phyloP scores from a whole-genome alignment of 2,888 invertebrate genomes.

The Hipparchia sbordonii region DNA sequence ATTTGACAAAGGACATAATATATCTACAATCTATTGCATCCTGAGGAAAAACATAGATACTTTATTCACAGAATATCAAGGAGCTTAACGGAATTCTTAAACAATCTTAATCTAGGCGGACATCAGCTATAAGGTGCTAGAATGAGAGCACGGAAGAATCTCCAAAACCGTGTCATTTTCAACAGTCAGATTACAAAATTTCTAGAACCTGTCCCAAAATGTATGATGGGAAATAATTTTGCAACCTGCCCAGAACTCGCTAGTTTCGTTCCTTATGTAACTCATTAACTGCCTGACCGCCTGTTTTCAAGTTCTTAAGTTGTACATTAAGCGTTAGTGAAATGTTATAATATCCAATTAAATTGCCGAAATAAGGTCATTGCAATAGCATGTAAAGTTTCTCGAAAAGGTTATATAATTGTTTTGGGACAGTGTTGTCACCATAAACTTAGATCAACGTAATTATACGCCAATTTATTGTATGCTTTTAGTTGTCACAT shows the following conservation, averaged over 20 bases:
- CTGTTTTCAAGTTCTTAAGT: slow-evolving; percentile 16
- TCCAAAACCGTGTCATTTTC: background rate
- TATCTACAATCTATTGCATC: too few relatives aligned
- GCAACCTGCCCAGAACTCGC: slow-evolving; percentile 20
- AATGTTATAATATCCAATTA: slow-evolving; percentile 31
- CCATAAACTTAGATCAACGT: background rate
- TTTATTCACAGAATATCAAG: too few relatives aligned
- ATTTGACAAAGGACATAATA: too few relatives aligned
- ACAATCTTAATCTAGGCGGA: too few relatives aligned
- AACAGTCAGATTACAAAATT: background rate
- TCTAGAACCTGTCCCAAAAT: slow-evolving; percentile 12
- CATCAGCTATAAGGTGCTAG: too few relatives aligned
- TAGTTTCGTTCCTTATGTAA: slow-evolving; percentile 23
- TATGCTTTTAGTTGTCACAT: too few relatives aligned
- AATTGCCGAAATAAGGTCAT: slow-evolving; percentile 18
- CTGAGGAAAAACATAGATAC: too few relatives aligned
- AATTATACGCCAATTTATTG: too few relatives aligned
- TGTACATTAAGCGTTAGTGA: slow-evolving; percentile 30
- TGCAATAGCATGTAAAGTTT: slow-evolving; percentile 25
- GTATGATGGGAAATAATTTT: slow-evolving; percentile 31
- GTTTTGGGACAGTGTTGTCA: background rate
- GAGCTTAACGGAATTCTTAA: too few relatives aligned
- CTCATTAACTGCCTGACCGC: slow-evolving; percentile 13
- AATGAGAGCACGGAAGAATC: background rate
- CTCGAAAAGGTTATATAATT: background rate